Evolutionary conservation across 2,888 invertebrate genomes (phyloP).

Genomic region (Hemithea aestivaria): DNA sequence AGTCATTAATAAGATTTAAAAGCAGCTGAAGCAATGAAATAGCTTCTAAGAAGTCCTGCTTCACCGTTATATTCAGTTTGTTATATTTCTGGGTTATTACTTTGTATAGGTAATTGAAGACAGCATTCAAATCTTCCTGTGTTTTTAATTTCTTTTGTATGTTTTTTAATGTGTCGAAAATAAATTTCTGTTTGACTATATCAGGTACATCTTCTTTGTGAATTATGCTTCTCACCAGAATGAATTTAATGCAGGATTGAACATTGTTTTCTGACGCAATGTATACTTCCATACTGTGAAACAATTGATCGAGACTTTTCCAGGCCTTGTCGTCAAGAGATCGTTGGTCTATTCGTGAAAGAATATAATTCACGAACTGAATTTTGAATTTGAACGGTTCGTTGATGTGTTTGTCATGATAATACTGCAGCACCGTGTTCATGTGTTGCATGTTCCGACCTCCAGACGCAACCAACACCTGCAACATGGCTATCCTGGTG

Average conservation of each 20-base stretch:
- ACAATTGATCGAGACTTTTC: slow-evolving; percentile 51
- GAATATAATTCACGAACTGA: slow-evolving; percentile 44
- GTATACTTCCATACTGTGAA: slow-evolving; percentile 58
- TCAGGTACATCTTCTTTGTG: slow-evolving; percentile 44
- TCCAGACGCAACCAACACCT: slow-evolving; percentile 44
- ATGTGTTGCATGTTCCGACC: slow-evolving; percentile 37
- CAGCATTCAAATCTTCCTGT: slow-evolving; percentile 36
- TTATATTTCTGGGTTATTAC: slow-evolving; percentile 29
- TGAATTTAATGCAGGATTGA: slow-evolving; percentile 43
- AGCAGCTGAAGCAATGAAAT: slow-evolving; percentile 28
- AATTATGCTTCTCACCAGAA: slow-evolving; percentile 51
- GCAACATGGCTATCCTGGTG: slow-evolving; percentile 45
- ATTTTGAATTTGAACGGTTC: slow-evolving; percentile 55
- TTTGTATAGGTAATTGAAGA: slow-evolving; percentile 48
- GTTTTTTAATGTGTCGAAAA: slow-evolving; percentile 40
- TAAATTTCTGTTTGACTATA: slow-evolving; percentile 47
- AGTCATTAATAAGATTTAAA: slow-evolving; percentile 41
- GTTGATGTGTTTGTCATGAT: slow-evolving; percentile 54
- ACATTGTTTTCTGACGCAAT: slow-evolving; percentile 47
- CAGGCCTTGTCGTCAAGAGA: slow-evolving; percentile 45
- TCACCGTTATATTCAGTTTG: slow-evolving; percentile 25
- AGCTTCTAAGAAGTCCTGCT: slow-evolving; percentile 33
- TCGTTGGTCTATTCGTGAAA: slow-evolving; percentile 38
- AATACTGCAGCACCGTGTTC: slow-evolving; percentile 44
- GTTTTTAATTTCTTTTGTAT: slow-evolving; percentile 35